These are phyloP conservation scores for Ellobium chinense DNA, from an alignment of 2,888 invertebrate species.

Conservation along the genomic window DNA sequence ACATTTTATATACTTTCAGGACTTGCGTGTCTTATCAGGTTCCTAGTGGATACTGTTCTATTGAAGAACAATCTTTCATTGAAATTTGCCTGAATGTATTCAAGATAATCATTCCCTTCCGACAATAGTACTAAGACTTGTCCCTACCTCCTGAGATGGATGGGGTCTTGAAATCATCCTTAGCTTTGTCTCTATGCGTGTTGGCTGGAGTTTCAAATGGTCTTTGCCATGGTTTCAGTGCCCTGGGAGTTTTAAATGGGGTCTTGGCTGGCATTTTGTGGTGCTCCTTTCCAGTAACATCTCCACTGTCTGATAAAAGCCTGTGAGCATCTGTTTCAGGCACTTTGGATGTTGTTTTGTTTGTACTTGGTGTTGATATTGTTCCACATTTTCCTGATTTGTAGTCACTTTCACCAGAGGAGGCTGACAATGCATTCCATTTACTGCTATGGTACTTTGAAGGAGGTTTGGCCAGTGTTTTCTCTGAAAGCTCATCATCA, in stretches of 20 bases:
- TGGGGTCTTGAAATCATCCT: slow-evolving; percentile 6
- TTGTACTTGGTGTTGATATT: background rate
- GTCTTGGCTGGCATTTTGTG: background rate
- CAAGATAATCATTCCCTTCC: too few species aligned
- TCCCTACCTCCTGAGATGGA: background rate
- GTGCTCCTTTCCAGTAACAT: background rate
- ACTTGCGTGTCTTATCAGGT: too few species aligned
- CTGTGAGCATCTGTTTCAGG: too few species aligned
- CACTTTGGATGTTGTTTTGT: too few species aligned
- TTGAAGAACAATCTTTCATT: too few species aligned
- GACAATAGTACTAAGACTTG: too few species aligned
- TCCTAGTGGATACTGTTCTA: too few species aligned
- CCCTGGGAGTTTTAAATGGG: background rate
- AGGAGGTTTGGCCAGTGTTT: background rate
- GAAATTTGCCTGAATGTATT: too few species aligned
- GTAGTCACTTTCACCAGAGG: background rate
- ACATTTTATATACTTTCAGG: too few species aligned
- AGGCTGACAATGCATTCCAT: background rate
- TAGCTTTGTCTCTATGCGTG: background rate
- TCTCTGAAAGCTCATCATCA: slow-evolving; percentile 6
- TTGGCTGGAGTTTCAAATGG: slow-evolving; percentile 24
- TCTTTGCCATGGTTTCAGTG: background rate
- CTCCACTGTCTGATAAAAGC: background rate
- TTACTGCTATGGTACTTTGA: background rate
- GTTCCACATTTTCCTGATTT: background rate